Base-by-base conservation (phyloP, 2,113 vertebrate genomes). In the Lophius piscatorius region DNA sequence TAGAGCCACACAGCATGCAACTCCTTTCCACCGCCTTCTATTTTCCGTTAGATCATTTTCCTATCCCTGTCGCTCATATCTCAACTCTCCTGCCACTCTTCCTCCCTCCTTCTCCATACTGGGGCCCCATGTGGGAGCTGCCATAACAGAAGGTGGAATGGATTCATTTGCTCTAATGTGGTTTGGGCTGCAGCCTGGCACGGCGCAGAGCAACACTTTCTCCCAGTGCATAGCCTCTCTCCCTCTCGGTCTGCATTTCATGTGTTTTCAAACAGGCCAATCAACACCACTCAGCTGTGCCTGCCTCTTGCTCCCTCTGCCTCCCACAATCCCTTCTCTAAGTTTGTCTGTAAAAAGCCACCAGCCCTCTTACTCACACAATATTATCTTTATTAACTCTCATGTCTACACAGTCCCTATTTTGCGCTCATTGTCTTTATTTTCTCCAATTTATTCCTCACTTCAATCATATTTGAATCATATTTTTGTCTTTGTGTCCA, bases 121-220 rank as follows among this genome's bases (percentile, higher is more conserved):
- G 61, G 63, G 82, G 86, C 82, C 88, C 85, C 34, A 68, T 74
- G 85, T 67, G 83, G 78, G 85, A 76, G 80, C 87, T 87, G 88
- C 88, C 88, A 86, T 90, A 90, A 90, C 75, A 88, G 88, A 87
- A 88, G 86, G 79, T 89, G 83, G 80, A 93, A 91, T 90, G 60
- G 92, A 90, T 89, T 91, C 91, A 85, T 85, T 89, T 92, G 85
- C 91, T 93, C 91, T 91, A 93, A 87, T 91, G 90, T 80, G 88
- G 90, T 90, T 90, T 82, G 92, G 92, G 90, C 90, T 91, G 89
- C 86, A 82, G 89, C 83, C 74, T 78, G 88, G 90, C 90, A 88
- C 82, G 87, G 87, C 88, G 75, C 79, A 82, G 89, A 28, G 82
- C 58, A 68, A 87, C 79, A 81, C 81, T 79, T 85, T 84, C 80